Conservation (phyloP, 1,140 invertebrate species). For the Lanistes nyassanus region DNA sequence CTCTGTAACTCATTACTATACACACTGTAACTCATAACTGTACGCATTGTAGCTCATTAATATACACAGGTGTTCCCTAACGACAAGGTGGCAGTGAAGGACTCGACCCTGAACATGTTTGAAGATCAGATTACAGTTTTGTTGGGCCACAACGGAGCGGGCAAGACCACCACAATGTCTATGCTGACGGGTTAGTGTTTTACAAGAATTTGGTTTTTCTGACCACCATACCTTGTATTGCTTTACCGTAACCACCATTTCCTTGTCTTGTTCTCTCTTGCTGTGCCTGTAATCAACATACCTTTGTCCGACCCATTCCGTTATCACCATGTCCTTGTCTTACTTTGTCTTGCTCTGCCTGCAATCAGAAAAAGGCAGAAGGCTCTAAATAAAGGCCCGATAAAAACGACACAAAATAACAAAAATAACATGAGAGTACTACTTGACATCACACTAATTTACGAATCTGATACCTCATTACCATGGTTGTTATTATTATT, state of each 20-base stretch:
- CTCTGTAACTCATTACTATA: not conserved
- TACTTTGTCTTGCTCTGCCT: too few species aligned
- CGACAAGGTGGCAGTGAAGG: slow-evolving; percentile 57
- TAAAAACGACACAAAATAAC: too few species aligned
- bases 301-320: not conserved
- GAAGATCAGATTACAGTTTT: slow-evolving; percentile 68
- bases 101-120: slow-evolving; percentile 64
- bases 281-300: not conserved
- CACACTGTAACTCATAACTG: not conserved
- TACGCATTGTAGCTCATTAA: not conserved
- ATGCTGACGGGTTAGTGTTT: slow-evolving; percentile 74
- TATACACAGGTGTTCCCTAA: not conserved
- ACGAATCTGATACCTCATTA: too few species aligned
- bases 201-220: not conserved
- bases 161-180: slow-evolving; percentile 69
- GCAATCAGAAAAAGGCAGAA: too few species aligned
- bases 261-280: not conserved
- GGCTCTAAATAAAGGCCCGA: too few species aligned
- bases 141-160: slow-evolving; percentile 79
- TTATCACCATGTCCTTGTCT: not conserved
- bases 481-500: too few species aligned
- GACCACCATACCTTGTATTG: not conserved
- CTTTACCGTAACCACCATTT: not conserved
- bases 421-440: too few species aligned
- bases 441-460: too few species aligned